These are phyloP conservation scores for Erythrolamprus reginae DNA, from an alignment of 2,113 vertebrate genomes.

Conservation along the genomic window DNA sequence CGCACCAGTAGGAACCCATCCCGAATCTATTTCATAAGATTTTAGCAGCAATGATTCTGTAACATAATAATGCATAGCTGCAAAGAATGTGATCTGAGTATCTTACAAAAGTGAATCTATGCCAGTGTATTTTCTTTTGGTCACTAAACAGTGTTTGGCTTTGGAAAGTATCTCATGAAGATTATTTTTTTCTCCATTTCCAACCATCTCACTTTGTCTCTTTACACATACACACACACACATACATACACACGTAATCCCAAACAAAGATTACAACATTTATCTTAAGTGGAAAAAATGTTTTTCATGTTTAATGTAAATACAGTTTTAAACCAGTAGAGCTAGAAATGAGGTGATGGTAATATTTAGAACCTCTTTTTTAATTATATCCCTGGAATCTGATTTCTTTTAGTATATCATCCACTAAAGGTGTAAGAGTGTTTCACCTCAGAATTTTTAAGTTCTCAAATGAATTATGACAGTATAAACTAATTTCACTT, in stretches of 20 bases:
- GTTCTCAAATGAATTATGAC: neutral
- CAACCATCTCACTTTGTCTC: neutral
- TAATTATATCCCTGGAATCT: neutral
- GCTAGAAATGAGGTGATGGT: neutral
- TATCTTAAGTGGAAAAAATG: neutral
- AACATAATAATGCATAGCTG: neutral
- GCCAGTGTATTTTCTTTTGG: neutral
- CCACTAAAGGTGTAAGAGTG: neutral
- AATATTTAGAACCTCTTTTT: neutral
- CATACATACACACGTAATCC: neutral
- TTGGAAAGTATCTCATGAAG: neutral
- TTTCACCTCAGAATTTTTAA: neutral
- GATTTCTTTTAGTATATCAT: neutral
- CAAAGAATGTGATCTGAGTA: neutral
- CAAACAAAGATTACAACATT: conserved; percentile 8
- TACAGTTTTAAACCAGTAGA: neutral
- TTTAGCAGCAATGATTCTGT: neutral
- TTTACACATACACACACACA: too few species aligned
- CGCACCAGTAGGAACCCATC: too few species aligned
- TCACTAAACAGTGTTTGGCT: neutral
- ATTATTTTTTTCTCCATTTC: neutral
- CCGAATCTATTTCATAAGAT: neutral
- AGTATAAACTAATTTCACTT: neutral
- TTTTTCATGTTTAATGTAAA: neutral
- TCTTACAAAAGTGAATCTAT: neutral